phyloP scores from a whole-genome alignment of 2,888 invertebrate species.

The Eupithecia abbreviata region DNA sequence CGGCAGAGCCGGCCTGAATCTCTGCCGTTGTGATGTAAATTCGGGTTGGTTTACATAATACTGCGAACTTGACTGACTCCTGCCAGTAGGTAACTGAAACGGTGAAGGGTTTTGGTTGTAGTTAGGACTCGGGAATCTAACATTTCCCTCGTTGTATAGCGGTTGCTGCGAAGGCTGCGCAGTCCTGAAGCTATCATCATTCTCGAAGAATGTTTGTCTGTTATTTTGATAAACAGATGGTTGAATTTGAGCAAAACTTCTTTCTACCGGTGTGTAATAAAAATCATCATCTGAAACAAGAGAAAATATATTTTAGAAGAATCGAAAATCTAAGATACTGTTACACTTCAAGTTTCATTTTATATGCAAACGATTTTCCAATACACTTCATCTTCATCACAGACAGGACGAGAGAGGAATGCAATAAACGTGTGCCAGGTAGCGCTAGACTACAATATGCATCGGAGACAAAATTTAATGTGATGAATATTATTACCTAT shows the following conservation, averaged over 20 bases:
- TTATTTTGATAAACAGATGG: conserved; percentile 75
- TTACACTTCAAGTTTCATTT: conserved; percentile 3
- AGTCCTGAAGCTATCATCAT: conserved; percentile 70
- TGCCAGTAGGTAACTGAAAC: conserved; percentile 77
- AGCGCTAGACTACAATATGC: conserved; percentile 15
- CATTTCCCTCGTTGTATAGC: conserved; percentile 68
- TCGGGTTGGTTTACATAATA: conserved; percentile 80
- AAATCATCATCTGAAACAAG: conserved; percentile 79
- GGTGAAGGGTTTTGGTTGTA: conserved; percentile 81
- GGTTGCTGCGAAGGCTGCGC: conserved; percentile 66
- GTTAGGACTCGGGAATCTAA: conserved; percentile 76
- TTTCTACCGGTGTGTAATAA: conserved; percentile 78
- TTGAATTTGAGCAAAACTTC: conserved; percentile 82
- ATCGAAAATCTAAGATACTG: neutral
- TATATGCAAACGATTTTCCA: conserved; percentile 16
- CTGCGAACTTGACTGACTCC: conserved; percentile 76
- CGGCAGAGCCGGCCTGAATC: conserved; percentile 73
- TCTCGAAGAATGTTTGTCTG: conserved; percentile 70
- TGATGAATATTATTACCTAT: neutral
- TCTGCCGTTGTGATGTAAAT: conserved; percentile 69
- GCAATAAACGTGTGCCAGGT: conserved; percentile 17
- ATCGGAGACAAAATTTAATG: conserved; percentile 20
- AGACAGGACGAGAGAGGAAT: conserved; percentile 25
- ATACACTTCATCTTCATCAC: conserved; percentile 14
- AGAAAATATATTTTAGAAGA: conserved; percentile 36